Conservation (phyloP, 1,140 invertebrate genomes). For the Drosophila baimaii region DNA sequence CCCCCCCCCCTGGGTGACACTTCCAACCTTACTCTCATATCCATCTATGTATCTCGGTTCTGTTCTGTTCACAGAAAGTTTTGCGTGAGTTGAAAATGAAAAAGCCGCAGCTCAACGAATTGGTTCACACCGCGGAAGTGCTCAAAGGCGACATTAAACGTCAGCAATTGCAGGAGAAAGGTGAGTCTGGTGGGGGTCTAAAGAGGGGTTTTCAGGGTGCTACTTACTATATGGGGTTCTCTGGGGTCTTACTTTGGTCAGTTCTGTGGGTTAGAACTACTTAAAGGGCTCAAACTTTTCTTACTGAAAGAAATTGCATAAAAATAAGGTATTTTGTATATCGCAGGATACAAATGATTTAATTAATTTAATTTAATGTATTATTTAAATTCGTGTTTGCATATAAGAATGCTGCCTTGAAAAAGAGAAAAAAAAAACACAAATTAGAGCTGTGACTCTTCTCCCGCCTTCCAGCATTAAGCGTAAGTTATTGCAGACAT, state of each 20-base stretch:
- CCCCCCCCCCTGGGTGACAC: constrained; percentile 8
- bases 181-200: constrained; percentile 85
- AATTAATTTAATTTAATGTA: no score
- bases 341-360: background rate
- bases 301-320: background rate
- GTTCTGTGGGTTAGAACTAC: background rate
- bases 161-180: constrained; percentile 92
- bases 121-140: constrained; percentile 93
- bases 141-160: constrained; percentile 92
- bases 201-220: background rate
- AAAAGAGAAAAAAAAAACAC: no score
- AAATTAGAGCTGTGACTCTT: no score
- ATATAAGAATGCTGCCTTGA: no score
- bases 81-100: constrained; percentile 94
- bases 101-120: constrained; percentile 93
- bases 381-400: no score
- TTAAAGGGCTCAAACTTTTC: background rate
- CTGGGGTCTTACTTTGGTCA: background rate
- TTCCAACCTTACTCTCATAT: constrained; percentile 2
- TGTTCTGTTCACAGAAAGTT: constrained; percentile 88
- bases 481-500: no score
- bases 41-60: background rate
- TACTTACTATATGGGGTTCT: no score
- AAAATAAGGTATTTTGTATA: no score
- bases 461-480: no score